These are phyloP conservation scores for pig (Sus scrofa) DNA, from an alignment of 2,113 vertebrate genomes.

Conservation along the genomic window T2T-Sscrofa CM000825.6:41479501-41480000, in stretches of 20 bases:
- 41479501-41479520: neutral
- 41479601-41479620: too few species aligned
- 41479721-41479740: neutral
- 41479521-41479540: neutral
- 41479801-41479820: neutral
- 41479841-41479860: neutral
- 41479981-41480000: neutral
- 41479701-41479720: neutral
- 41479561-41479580: neutral
- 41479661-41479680: too few species aligned
- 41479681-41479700: too few species aligned
- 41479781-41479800: neutral
- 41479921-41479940: neutral
- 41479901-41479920: neutral
- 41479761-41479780: neutral
- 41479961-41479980: neutral
- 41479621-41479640: too few species aligned
- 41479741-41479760: neutral
- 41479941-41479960: neutral
- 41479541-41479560: neutral
- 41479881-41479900: neutral
- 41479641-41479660: too few species aligned
- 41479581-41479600: too few species aligned
- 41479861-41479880: neutral
- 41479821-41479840: neutral